phyloP scores from a whole-genome alignment of 2,797 vertebrate species.

The Lithobates pipiens region DNA sequence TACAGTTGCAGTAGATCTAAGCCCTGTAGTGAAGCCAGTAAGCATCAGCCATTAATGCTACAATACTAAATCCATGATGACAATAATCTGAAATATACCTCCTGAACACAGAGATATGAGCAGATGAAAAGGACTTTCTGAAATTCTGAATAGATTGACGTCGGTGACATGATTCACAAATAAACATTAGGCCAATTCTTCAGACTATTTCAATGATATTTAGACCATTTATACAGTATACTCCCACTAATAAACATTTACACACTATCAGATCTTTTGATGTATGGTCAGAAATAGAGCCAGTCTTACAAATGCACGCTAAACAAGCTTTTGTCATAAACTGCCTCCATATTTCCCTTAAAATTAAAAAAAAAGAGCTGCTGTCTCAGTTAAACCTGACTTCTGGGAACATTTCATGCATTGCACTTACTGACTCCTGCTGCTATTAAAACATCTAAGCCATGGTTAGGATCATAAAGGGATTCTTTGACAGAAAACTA shows the following conservation, averaged over 20 bases:
- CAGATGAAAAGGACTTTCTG: neutral
- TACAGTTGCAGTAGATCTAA: neutral
- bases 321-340: conserved; percentile 3
- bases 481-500: neutral
- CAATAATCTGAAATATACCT: neutral
- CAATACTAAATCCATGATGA: neutral
- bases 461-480: neutral
- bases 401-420: conserved; percentile 3
- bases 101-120: neutral
- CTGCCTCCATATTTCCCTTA: neutral
- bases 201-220: neutral
- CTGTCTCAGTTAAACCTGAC: neutral
- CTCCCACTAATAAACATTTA: conserved; percentile 8
- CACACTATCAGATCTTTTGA: conserved; percentile 1
- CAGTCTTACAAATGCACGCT: conserved; percentile 14
- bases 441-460: conserved; percentile 8
- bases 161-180: conserved; percentile 11
- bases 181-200: neutral
- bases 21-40: neutral
- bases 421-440: neutral
- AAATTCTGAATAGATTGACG: conserved; percentile 10
- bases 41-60: neutral
- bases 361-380: neutral
- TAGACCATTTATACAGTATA: neutral
- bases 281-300: neutral